Base-by-base conservation (phyloP, 1,140 invertebrate genomes). In the Drosophila nikananu region DNA sequence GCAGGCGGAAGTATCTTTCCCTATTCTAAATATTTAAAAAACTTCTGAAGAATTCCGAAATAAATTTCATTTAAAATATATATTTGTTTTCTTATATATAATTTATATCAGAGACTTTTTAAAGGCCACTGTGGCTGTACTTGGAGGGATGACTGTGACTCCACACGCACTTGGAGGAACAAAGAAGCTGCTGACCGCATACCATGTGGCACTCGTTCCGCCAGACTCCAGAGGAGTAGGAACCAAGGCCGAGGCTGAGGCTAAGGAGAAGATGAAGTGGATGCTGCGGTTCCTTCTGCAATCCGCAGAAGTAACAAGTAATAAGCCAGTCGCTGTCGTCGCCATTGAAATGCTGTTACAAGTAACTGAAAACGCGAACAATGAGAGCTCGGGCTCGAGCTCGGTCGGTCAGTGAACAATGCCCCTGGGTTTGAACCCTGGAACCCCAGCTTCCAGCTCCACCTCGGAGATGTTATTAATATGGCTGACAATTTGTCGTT, bases 401-500 rank as follows among this genome's bases (percentile, higher is more conserved):
- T 17, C 4, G 71, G 71, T 48, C 49, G 48, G 76, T 44, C 66
- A 44, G 25, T 44, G 77, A 80, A 87, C 84, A 87, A 87, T 87
- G 83, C 60, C 54, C 71, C 48, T 42, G 42, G 15, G 70, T 64
- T 23, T 58, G 48, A 71, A 25, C 57, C 65, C 32, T 41, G 41
- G 46, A 39, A 2, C 17, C 32, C 41, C 27, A 27, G 9, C 44
- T 13, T 4, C 41, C 23, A 19, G 25, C 52, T 30, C 48, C 52
- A 46, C n/a, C 77, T 78, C 84, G 66, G 74, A 67, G 77, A 81
- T 89, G 83, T 87, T 87, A 87, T 87, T 87, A 87, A 87, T 87
- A 87, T 87, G 83, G 83, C 83, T 87, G 83, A 82, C 83, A 87
- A 87, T 87, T 87, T 87, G 83, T 83, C 83, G 83, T 66, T 86